These are phyloP conservation scores for Invenusta paracnida DNA, from an alignment of 2,888 invertebrate genomes.

Conservation along the genomic window DNA sequence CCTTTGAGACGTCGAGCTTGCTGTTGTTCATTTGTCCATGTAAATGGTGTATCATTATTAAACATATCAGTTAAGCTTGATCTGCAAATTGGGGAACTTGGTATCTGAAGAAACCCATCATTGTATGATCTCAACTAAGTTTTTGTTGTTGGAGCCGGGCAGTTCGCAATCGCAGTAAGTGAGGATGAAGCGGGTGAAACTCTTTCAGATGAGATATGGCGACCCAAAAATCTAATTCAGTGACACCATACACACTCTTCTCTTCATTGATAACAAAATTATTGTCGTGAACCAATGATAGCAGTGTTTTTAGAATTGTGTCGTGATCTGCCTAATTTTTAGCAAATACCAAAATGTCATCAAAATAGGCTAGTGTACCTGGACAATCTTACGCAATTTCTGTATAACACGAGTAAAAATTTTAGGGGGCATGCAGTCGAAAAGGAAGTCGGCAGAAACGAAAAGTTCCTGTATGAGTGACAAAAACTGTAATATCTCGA, in stretches of 20 bases:
- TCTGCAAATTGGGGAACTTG: too few relatives aligned
- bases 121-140: slow-evolving; percentile 5
- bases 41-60: too few relatives aligned
- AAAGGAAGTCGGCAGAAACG: slow-evolving; percentile 10
- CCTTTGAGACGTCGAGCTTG: too few relatives aligned
- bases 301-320: background rate
- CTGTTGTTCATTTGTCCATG: too few relatives aligned
- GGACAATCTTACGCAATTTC: background rate
- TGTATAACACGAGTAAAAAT: background rate
- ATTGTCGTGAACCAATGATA: background rate
- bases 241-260: slow-evolving; percentile 6
- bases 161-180: background rate
- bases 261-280: background rate
- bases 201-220: background rate
- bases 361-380: slow-evolving; percentile 14
- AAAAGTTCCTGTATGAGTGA: background rate
- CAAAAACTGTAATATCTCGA: slow-evolving; percentile 4
- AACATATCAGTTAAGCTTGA: too few relatives aligned
- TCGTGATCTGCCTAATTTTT: background rate
- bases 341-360: slow-evolving; percentile 31
- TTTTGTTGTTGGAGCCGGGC: background rate
- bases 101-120: slow-evolving; percentile 20
- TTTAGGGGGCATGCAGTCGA: background rate
- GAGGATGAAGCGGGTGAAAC: slow-evolving; percentile 16
- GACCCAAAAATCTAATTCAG: slow-evolving; percentile 39